Evolutionary conservation across 2,113 vertebrate species (phyloP), one percentile per base, ranked within the genome.

Genomic region (Taxidea taxus): DNA sequence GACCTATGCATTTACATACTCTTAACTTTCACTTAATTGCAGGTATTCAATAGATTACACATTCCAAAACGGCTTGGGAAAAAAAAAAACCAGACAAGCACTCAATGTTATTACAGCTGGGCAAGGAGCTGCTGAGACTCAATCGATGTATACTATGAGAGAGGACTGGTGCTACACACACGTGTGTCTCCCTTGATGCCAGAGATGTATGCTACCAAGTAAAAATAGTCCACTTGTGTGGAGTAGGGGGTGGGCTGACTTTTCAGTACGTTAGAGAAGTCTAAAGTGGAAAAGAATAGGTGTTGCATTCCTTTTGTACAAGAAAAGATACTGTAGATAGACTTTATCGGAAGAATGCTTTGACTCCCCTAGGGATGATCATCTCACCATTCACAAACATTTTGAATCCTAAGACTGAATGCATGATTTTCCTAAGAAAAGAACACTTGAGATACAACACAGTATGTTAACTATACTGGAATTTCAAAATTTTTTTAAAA

Each of bases 281-380:
- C 4, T 31, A 82, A 80, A 86, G 51, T 1, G 25, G 5, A 87
- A 21, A 9, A 70, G 95, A 75, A 58, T n/a, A 47, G 39, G 13
- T 21, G 42, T 85, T 89, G 74, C 4, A 47, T 56, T 94, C 20
- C 21, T 92, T 80, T 47, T 75, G 10, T 64, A 70, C 6, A 49
- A 80, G 54, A 81, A 77, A 74, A 83, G 7, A 20, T 14, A 75
- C 27, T 80, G 72, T 84, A 94, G 75, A 64, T 72, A 64, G 1
- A 80, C 4, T 96, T 90, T 64, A 90, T 66, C 44, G n/a, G 58
- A 95, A 95, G 47, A 96, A 92, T 58, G 29, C 54, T 94, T 94
- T 86, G 68, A 70, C 27, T 70, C 93, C 54, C 51, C 66, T 94
- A 49, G 29, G 83, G 39, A 94, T 66, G 25, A 83, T 39, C 21